A percentile compares a stretch with the other conserved stretches of the same genome.
Evolutionary conservation across 2,888 invertebrate species (phyloP).

Genomic region (Galerucella pusilla): DNA sequence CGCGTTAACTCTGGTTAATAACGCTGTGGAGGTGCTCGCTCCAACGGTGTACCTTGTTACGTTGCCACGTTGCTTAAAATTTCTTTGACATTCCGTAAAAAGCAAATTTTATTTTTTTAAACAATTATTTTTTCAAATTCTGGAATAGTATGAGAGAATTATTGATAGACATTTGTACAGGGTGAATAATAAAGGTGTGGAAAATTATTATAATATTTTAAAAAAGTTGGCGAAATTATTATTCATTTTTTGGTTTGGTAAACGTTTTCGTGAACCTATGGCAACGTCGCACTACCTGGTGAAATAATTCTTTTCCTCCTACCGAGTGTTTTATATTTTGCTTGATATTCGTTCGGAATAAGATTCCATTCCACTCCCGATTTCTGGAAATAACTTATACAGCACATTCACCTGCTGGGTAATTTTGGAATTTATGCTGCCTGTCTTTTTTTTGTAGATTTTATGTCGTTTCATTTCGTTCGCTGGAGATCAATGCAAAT

Average conservation of each 20-base stretch:
- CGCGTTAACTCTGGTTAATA: conserved; percentile 42
- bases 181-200: background rate
- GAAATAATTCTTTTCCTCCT: conserved; percentile 37
- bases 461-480: conserved; percentile 7
- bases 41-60: conserved; percentile 35
- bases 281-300: conserved; percentile 19
- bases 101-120: background rate
- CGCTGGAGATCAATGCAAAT: background rate
- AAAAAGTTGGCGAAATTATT: no score
- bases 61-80: conserved; percentile 3
- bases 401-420: conserved; percentile 44
- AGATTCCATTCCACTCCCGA: conserved; percentile 31
- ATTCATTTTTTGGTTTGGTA: no score
- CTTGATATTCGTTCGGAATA: conserved; percentile 29
- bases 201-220: background rate
- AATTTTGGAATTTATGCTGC: conserved; percentile 25
- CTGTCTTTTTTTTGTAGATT: conserved; percentile 12
- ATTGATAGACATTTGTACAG: no score
- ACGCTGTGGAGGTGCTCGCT: conserved; percentile 37
- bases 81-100: background rate
- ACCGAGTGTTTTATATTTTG: conserved; percentile 33
- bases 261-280: background rate
- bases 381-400: conserved; percentile 45
- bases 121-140: background rate
- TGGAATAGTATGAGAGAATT: background rate